These are phyloP conservation scores for Chirona hameri DNA, from an alignment of 2,888 invertebrate genomes.

Conservation along the genomic window DNA sequence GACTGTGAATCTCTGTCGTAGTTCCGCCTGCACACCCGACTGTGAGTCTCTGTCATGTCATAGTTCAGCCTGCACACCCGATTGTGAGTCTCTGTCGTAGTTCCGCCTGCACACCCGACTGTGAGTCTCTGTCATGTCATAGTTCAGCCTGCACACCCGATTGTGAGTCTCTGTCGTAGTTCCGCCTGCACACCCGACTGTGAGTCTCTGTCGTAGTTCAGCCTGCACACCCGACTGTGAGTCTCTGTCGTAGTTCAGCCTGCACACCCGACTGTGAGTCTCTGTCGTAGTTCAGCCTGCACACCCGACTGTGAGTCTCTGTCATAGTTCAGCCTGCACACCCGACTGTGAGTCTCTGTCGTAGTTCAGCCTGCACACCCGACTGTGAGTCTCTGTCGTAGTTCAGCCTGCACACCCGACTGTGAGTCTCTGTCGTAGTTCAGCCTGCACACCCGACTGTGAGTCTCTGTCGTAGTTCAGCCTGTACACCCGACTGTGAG, in stretches of 20 bases:
- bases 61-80: conserved; percentile 8
- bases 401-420: conserved; percentile 2
- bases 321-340: conserved; percentile 31
- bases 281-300: conserved; percentile 29
- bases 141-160: background rate
- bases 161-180: conserved; percentile 28
- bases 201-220: conserved; percentile 30
- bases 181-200: conserved; percentile 1
- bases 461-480: conserved; percentile 30
- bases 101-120: conserved; percentile 2
- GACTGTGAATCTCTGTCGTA: conserved; percentile 27
- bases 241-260: conserved; percentile 30
- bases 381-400: conserved; percentile 28
- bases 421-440: conserved; percentile 29
- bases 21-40: background rate
- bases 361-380: conserved; percentile 23
- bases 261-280: conserved; percentile 1
- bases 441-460: conserved; percentile 6
- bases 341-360: conserved; percentile 26
- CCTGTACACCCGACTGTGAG: conserved; percentile 1
- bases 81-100: conserved; percentile 26
- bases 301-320: background rate
- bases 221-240: conserved; percentile 5
- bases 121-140: conserved; percentile 30
- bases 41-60: conserved; percentile 30